phyloP scores from a whole-genome alignment of 2,797 vertebrate genomes.

The Orientallactaga sibirica region DNA sequence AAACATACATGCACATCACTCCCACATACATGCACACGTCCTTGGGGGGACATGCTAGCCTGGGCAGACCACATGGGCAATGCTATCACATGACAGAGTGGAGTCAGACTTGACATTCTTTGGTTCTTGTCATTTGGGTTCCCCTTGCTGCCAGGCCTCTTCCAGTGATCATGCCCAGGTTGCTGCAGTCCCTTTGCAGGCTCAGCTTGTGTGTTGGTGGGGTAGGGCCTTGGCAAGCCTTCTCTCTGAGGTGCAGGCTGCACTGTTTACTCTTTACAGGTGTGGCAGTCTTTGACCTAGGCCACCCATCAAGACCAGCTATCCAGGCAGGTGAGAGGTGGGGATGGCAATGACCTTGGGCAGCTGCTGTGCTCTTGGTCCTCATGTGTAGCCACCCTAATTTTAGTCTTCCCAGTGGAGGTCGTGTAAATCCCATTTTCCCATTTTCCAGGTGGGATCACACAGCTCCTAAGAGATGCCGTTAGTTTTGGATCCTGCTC shows the following conservation, averaged over 20 bases:
- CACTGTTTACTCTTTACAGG: background rate
- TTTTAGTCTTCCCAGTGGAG: accelerated
- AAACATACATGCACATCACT: too few species aligned
- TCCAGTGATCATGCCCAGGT: background rate
- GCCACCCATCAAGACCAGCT: background rate
- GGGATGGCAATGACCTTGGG: background rate
- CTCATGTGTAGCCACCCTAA: accelerated
- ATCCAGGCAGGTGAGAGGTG: background rate
- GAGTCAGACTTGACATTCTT: background rate
- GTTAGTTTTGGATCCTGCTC: background rate
- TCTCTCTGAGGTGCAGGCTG: background rate
- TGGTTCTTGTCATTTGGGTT: background rate
- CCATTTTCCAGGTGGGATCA: background rate
- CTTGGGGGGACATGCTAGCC: background rate
- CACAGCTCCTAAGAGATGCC: background rate
- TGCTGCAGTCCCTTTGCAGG: background rate
- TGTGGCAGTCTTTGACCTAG: background rate
- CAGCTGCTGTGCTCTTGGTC: background rate
- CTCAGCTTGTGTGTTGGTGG: background rate
- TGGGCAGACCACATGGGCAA: accelerated
- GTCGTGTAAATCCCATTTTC: background rate
- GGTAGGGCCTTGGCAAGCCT: background rate
- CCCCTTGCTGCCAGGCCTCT: background rate
- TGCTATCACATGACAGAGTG: accelerated
- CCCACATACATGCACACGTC: too few species aligned